Evolutionary conservation across 2,113 vertebrate species (phyloP), one percentile per base, ranked within the genome.

Genomic region (Xyrauchen texanus): DNA sequence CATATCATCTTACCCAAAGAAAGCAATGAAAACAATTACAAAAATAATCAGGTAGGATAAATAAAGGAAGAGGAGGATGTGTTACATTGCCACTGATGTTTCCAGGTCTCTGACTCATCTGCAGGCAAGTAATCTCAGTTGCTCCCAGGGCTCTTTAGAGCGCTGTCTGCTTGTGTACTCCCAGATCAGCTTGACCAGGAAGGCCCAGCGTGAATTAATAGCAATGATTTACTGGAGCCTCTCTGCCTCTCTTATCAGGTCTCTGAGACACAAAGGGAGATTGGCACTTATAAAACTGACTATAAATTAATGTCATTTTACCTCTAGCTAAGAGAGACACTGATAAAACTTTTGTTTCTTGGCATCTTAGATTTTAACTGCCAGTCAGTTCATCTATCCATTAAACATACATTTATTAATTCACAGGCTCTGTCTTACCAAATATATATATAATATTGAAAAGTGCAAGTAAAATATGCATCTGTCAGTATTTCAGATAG

Each of bases 181-280:
- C 70, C 4, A 74, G 58, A 63, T 68, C 60, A 71, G 49, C 47
- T 53, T 34, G 13, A 79, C 68, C 77, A 79, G 58, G 68, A 15
- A 49, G 34, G 49, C 46, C 45, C n/a, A n/a, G 53, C 60, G 46
- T 16, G 46, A 53, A 72, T 46, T 16, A 79, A 72, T 72, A 79
- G 60, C 47, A 62, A 79, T 72, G 68, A 72, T 63, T 79, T 63
- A 79, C 49, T 12, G 7, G 8, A 53, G 42, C 77, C 34, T 64
- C n/a, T 63, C 60, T 5, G 15, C 15, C 49, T 45, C 15, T 7
- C 9, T 63, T 63, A 52, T 74, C 58, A 16, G 68, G 60, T 55
- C 61, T 46, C 61, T 13, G 10, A 64, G 44, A 72, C 13, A 57
- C 49, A 46, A 49, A 12, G 46, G 11, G 11, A 68, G 10, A 67